A percentile compares a stretch with the other conserved stretches of the same genome.
Conservation (phyloP, 2,888 invertebrate genomes). For the Panopea generosa region DNA sequence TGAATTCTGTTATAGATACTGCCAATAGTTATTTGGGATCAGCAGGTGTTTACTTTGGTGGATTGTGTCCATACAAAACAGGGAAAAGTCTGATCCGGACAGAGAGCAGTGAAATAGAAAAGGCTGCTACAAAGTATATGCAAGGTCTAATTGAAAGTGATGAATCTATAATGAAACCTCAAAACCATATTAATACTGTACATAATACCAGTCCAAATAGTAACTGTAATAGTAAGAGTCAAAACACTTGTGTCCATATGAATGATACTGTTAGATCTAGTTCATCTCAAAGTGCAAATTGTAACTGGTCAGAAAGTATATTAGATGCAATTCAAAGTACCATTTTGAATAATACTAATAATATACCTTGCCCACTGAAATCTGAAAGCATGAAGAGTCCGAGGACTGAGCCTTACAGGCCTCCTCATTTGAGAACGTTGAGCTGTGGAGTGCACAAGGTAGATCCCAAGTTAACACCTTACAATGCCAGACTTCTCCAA, state of each 20-base stretch:
- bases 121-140: background rate
- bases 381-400: background rate
- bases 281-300: background rate
- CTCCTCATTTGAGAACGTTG: slow-evolving; percentile 17
- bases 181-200: too few relatives aligned
- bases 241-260: too few relatives aligned
- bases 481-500: slow-evolving; percentile 52
- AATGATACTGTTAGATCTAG: too few relatives aligned
- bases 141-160: too few relatives aligned
- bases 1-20: slow-evolving; percentile 30
- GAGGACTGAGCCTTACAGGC: background rate
- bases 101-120: background rate
- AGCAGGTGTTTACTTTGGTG: slow-evolving; percentile 37
- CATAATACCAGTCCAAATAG: too few relatives aligned
- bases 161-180: too few relatives aligned
- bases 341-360: slow-evolving; percentile 16
- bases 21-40: slow-evolving; percentile 43
- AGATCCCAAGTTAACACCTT: slow-evolving; percentile 45
- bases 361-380: too few relatives aligned
- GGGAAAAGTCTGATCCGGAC: slow-evolving; percentile 4
- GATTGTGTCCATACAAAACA: slow-evolving; percentile 15
- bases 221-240: too few relatives aligned
- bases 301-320: slow-evolving; percentile 16
- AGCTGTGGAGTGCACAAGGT: background rate
- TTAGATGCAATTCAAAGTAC: slow-evolving; percentile 19